phyloP scores from a whole-genome alignment of 1,140 invertebrate species.

The Dendrolimus kikuchii region DNA sequence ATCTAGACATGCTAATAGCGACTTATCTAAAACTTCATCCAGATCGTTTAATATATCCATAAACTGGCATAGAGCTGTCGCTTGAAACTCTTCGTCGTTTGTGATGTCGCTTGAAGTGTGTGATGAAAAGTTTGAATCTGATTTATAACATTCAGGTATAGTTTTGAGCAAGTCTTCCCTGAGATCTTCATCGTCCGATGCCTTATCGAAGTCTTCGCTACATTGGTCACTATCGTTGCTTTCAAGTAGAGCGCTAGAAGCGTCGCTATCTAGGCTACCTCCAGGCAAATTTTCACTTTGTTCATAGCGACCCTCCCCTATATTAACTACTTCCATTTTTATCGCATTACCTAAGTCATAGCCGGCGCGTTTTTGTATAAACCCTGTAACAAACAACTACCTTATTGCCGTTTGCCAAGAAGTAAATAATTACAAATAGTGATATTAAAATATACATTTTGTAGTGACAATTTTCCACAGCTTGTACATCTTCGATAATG shows the following conservation, averaged over 20 bases:
- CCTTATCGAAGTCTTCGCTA: conserved; percentile 50
- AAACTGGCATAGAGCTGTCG: conserved; percentile 61
- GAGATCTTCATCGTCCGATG: conserved; percentile 56
- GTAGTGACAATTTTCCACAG: conserved; percentile 46
- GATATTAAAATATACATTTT: conserved; percentile 31
- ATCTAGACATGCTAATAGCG: conserved; percentile 54
- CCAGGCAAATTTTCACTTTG: conserved; percentile 45
- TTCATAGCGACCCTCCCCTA: conserved; percentile 53
- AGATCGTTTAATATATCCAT: conserved; percentile 71
- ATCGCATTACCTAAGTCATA: conserved; percentile 64
- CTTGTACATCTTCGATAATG: conserved; percentile 38
- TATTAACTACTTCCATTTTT: conserved; percentile 60
- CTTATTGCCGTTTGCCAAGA: conserved; percentile 12
- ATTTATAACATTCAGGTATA: conserved; percentile 58
- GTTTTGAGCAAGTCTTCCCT: conserved; percentile 58
- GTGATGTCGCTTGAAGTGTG: conserved; percentile 48
- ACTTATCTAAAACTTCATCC: conserved; percentile 68
- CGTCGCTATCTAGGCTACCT: conserved; percentile 51
- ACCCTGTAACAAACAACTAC: conserved; percentile 45
- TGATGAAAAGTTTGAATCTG: conserved; percentile 61
- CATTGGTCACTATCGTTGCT: conserved; percentile 40
- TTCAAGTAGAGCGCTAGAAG: conserved; percentile 45
- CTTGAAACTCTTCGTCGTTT: conserved; percentile 65
- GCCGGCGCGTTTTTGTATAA: conserved; percentile 34
- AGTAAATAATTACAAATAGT: conserved; percentile 9